These are phyloP conservation scores for Sebastiscus albofasciatus DNA, from an alignment of 2,797 vertebrate genomes.

Conservation along the genomic window DNA sequence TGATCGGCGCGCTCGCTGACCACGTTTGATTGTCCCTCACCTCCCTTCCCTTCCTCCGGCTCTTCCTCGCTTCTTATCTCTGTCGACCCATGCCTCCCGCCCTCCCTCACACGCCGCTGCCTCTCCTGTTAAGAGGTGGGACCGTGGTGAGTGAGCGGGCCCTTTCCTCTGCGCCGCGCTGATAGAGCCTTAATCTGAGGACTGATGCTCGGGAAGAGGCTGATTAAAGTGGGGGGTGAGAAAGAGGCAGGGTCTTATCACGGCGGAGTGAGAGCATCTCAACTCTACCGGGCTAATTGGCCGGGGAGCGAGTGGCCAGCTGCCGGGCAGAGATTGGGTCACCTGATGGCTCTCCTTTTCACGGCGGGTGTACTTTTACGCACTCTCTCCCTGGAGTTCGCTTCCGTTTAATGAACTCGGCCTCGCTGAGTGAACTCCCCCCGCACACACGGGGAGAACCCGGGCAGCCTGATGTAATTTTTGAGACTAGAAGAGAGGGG, in stretches of 20 bases:
- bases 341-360: constrained; percentile 60
- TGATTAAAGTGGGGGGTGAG: constrained; percentile 63
- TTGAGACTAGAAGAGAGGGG: constrained; percentile 12
- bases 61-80: constrained; percentile 63
- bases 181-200: constrained; percentile 76
- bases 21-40: constrained; percentile 19
- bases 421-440: constrained; percentile 10
- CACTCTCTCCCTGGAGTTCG: constrained; percentile 43
- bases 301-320: constrained; percentile 64
- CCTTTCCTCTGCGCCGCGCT: constrained; percentile 57
- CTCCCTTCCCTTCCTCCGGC: not conserved
- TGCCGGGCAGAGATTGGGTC: constrained; percentile 79
- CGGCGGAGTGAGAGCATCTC: constrained; percentile 49
- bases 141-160: constrained; percentile 59
- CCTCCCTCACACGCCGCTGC: constrained; percentile 55
- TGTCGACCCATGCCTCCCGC: constrained; percentile 63
- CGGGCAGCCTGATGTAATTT: constrained; percentile 39
- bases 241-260: constrained; percentile 70
- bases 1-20: constrained; percentile 21
- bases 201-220: constrained; percentile 64
- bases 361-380: constrained; percentile 38
- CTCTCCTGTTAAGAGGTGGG: constrained; percentile 65
- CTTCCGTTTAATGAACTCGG: constrained; percentile 59
- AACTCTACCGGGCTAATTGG: constrained; percentile 72
- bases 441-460: not conserved